Conservation (phyloP, 2,888 invertebrate species). For the Sinhomidia bicolor region DNA sequence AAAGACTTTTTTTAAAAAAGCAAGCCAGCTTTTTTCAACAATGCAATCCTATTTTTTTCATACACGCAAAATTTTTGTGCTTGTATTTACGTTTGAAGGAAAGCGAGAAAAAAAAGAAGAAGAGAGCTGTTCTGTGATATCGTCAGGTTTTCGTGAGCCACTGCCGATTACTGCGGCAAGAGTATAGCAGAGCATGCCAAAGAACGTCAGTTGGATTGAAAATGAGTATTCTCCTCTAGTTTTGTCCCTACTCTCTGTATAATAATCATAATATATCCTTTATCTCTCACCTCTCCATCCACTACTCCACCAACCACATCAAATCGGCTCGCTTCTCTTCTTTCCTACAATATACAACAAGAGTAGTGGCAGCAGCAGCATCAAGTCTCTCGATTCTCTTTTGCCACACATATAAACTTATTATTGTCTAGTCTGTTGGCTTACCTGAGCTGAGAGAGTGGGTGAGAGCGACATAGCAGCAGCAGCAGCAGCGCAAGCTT, state of each 20-base stretch:
- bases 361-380: background rate
- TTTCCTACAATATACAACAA: conserved; percentile 1
- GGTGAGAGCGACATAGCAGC: conserved; percentile 30
- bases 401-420: background rate
- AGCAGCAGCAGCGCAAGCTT: conserved; percentile 3
- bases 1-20: background rate
- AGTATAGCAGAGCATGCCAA: conserved; percentile 47
- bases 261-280: conserved; percentile 24
- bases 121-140: conserved; percentile 67
- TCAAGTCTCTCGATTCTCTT: background rate
- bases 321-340: conserved; percentile 19
- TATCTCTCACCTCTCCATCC: conserved; percentile 48
- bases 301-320: conserved; percentile 13
- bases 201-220: conserved; percentile 38
- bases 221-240: conserved; percentile 49
- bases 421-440: background rate
- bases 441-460: conserved; percentile 41
- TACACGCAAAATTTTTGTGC: conserved; percentile 49
- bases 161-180: conserved; percentile 68
- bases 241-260: conserved; percentile 12
- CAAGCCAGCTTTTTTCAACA: background rate
- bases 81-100: background rate
- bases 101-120: background rate
- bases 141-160: conserved; percentile 70
- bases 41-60: background rate